These are phyloP conservation scores for Pachydiplax longipennis DNA, from an alignment of 2,888 invertebrate genomes.

Conservation along the genomic window DNA sequence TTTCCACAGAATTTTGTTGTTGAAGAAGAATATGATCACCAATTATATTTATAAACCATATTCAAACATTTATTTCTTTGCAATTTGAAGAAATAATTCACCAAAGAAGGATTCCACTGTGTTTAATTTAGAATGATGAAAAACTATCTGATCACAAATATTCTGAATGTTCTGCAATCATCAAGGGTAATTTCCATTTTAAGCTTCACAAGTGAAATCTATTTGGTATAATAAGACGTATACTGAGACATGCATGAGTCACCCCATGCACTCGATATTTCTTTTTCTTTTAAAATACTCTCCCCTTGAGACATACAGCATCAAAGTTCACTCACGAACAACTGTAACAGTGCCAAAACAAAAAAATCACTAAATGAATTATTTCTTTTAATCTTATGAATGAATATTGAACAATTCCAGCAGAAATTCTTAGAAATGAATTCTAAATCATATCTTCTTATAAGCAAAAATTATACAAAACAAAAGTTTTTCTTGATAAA, in stretches of 20 bases:
- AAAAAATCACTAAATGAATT: background rate
- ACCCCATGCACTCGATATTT: constrained; percentile 25
- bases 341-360: constrained; percentile 6
- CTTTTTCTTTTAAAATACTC: constrained; percentile 32
- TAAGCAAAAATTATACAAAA: background rate
- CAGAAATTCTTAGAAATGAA: too few relatives aligned
- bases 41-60: constrained; percentile 21
- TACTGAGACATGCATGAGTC: constrained; percentile 41
- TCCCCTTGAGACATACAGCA: constrained; percentile 39
- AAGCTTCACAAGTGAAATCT: constrained; percentile 26
- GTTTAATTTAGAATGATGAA: background rate
- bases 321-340: background rate
- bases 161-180: constrained; percentile 16
- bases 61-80: background rate
- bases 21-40: constrained; percentile 25
- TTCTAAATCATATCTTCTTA: background rate
- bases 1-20: constrained; percentile 3
- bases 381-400: background rate
- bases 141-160: constrained; percentile 5
- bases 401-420: background rate
- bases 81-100: constrained; percentile 18
- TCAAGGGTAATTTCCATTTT: constrained; percentile 30
- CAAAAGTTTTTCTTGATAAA: background rate
- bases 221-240: constrained; percentile 42
- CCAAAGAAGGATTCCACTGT: background rate